Evolutionary conservation across 2,113 vertebrate species (phyloP), one percentile per base, ranked within the genome.

Genomic region (Dolichallabes microphthalmus): DNA sequence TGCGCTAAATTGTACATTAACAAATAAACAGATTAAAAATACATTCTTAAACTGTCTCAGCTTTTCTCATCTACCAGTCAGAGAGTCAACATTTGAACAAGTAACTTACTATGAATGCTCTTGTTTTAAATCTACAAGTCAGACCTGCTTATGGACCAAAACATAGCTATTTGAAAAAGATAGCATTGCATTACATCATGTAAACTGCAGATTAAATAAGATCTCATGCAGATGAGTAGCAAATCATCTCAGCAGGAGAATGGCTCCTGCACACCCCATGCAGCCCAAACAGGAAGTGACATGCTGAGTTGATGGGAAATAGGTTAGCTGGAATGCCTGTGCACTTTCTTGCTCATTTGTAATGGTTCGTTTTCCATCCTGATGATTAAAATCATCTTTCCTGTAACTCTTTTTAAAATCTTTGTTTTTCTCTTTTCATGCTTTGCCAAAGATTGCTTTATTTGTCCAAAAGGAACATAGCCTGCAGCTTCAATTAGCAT

Each of bases 251-350:
- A 13, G 63, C 82, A 76, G 58, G 82, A 84, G 76, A 30, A 55
- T 20, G 63, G 78, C 53, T 85, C 39, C 55, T 82, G 80, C 45
- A 82, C 4, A 22, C 66, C 68, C 15, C 75, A 45, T 71, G 81
- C 52, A 52, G 25, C 55, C 84, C 60, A 50, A 79, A 60, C 30
- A 86, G 82, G 87, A 88, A 85, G 35, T 86, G 39, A 84, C 87
- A 82, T 52, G 69, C 82, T 82, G 82, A 60, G 85, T 50, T 80
- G 39, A 61, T 52, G 45, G 52, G 50, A 83, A 78, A 53, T 61
- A 7, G 1, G 30, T 19, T 35, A 76, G 68, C n/a, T 13, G 25
- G 58, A 13, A 25, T 17, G 27, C 4, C 30, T 57, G 8, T 30
- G 58, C 10, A 55, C 55, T n/a, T 82, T 83, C 22, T 71, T 35